Conservation (phyloP, 2,797 vertebrate species). For the Sebastes itinus region DNA sequence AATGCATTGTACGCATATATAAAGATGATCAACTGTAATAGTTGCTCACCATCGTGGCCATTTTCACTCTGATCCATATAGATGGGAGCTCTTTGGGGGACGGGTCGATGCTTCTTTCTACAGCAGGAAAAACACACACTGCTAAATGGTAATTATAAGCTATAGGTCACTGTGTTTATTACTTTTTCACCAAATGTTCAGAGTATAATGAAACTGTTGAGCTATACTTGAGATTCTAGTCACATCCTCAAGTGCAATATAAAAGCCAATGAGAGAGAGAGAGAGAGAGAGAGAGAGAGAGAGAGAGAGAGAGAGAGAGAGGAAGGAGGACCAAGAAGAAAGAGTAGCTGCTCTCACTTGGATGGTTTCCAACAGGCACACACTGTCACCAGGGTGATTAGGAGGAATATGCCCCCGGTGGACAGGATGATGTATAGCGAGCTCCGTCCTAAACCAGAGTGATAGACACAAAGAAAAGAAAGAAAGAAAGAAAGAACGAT, state of each 20-base stretch:
- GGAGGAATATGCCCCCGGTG: conserved; percentile 97
- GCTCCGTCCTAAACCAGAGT: conserved; percentile 88
- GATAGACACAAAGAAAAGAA: conserved; percentile 12
- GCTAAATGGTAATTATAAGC: neutral
- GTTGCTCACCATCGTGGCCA: conserved; percentile 88
- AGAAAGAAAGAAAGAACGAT: conserved; percentile 1
- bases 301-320: neutral
- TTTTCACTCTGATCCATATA: conserved; percentile 88
- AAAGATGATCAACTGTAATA: neutral
- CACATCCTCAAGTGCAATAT: conserved; percentile 44
- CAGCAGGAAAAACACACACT: neutral
- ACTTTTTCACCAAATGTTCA: neutral
- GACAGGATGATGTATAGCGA: conserved; percentile 98
- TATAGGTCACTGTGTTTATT: neutral
- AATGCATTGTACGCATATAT: neutral
- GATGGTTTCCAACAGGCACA: conserved; percentile 99
- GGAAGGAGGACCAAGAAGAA: neutral
- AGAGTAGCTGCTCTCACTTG: conserved; percentile 83
- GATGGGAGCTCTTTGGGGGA: conserved; percentile 84
- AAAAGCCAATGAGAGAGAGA: conserved; percentile 35
- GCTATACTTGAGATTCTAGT: conserved; percentile 58
- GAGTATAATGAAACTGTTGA: neutral
- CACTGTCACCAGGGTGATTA: conserved; percentile 98
- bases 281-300: neutral
- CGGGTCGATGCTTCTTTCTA: conserved; percentile 89